A percentile compares a stretch with the other conserved stretches of the same genome.
Conservation (phyloP, 2,797 vertebrate genomes). For the Malurus splendens region DNA sequence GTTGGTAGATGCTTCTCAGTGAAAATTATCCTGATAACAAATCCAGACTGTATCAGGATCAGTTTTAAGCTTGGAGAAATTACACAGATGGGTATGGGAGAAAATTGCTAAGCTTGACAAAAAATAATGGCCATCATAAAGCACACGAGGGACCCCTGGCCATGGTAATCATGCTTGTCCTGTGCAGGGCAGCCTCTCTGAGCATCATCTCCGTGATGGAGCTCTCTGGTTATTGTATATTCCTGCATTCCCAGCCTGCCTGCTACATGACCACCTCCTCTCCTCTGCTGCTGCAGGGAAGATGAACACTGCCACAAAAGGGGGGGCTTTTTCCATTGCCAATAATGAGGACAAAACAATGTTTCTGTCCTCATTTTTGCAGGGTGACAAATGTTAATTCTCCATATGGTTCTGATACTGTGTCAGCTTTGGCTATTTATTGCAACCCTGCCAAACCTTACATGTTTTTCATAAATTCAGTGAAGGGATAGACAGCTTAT, state of each 20-base stretch:
- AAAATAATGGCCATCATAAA: background rate
- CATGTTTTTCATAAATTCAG: background rate
- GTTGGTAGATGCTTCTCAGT: background rate
- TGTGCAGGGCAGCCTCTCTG: background rate
- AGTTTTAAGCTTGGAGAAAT: background rate
- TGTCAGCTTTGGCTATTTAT: background rate
- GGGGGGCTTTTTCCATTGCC: accelerated
- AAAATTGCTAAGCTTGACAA: background rate
- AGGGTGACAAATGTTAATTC: background rate
- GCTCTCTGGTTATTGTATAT: background rate
- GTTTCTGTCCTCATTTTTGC: background rate
- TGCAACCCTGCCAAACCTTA: background rate
- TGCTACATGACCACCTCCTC: background rate
- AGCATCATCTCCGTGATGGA: background rate
- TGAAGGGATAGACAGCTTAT: background rate
- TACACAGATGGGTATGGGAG: background rate
- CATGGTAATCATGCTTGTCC: background rate
- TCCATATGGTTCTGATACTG: background rate
- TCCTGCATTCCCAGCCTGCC: background rate
- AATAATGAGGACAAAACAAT: background rate
- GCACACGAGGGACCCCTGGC: background rate
- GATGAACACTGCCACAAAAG: accelerated
- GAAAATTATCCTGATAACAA: background rate
- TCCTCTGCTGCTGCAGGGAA: background rate
- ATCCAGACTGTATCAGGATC: background rate